These are phyloP conservation scores for Muscicapa adusta DNA, from an alignment of 2,113 vertebrate genomes.

Conservation along the genomic window DNA sequence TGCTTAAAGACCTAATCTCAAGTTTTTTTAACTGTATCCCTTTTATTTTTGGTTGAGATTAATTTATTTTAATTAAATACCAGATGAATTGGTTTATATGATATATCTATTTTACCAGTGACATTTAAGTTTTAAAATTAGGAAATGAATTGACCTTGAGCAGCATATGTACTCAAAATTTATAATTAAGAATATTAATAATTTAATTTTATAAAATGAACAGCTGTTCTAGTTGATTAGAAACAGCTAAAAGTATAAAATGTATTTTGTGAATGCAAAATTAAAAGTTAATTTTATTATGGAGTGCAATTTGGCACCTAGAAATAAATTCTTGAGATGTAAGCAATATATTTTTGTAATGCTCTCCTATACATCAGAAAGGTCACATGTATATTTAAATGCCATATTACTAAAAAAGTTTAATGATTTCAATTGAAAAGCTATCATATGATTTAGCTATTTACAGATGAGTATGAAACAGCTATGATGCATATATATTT, in stretches of 20 bases:
- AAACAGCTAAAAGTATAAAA: slow-evolving; percentile 60
- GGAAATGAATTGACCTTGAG: slow-evolving; percentile 38
- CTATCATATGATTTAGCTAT: slow-evolving; percentile 51
- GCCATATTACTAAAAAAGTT: slow-evolving; percentile 46
- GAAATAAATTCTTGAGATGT: slow-evolving; percentile 56
- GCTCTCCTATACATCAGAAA: slow-evolving; percentile 36
- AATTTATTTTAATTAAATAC: slow-evolving; percentile 3
- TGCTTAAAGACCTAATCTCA: not conserved
- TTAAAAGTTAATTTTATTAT: slow-evolving; percentile 56
- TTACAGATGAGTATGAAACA: slow-evolving; percentile 14
- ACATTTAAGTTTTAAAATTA: slow-evolving; percentile 29
- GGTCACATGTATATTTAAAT: slow-evolving; percentile 57
- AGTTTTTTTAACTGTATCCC: not conserved
- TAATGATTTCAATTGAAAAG: slow-evolving; percentile 52
- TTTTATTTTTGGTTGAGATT: not conserved
- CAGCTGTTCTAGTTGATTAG: slow-evolving; percentile 50
- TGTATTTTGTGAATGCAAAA: slow-evolving; percentile 50
- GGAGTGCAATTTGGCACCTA: slow-evolving; percentile 40
- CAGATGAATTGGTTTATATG: not conserved
- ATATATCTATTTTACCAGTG: not conserved
- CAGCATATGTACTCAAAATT: slow-evolving; percentile 33
- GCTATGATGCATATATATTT: not conserved
- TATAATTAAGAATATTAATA: slow-evolving; percentile 48
- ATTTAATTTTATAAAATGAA: slow-evolving; percentile 58
- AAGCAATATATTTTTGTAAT: slow-evolving; percentile 60